Evolutionary conservation across 2,113 vertebrate genomes (phyloP).

Genomic region (Saimiri boliviensis): DNA sequence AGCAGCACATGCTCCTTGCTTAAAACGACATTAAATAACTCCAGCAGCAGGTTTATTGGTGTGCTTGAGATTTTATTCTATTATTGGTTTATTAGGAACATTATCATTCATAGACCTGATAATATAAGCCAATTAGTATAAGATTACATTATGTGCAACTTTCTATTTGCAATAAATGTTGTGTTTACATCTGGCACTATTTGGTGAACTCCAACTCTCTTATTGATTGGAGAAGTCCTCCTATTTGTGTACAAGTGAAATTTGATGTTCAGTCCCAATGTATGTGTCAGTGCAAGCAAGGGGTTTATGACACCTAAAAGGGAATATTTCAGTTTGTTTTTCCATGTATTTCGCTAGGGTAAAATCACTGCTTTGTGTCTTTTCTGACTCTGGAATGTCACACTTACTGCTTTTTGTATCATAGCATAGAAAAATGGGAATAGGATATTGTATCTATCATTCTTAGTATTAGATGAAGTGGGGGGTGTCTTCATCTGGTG

Average conservation of each 20-base stretch:
- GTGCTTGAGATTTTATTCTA: constrained; percentile 61
- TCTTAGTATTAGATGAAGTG: not conserved
- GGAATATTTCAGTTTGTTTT: not conserved
- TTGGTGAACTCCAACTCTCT: not conserved
- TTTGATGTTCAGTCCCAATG: not conserved
- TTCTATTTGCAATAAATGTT: not conserved
- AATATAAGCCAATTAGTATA: constrained; percentile 23
- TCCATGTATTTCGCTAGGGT: not conserved
- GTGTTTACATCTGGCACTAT: not conserved
- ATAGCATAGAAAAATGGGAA: not conserved
- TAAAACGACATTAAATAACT: constrained; percentile 56
- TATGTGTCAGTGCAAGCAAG: not conserved
- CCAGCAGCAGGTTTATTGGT: constrained; percentile 2
- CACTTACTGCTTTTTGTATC: not conserved
- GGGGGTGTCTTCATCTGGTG: not conserved
- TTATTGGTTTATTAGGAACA: constrained; percentile 44
- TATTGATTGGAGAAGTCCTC: not conserved
- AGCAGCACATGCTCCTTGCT: constrained; percentile 34
- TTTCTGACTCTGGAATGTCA: not conserved
- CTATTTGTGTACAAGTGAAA: not conserved
- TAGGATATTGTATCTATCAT: not conserved
- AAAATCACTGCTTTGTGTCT: not conserved
- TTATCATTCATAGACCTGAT: constrained; percentile 32
- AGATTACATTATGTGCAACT: not conserved
- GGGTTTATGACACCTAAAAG: not conserved